Percentiles rank a stretch among this genome's conserved stretches.
Evolutionary conservation across 2,888 invertebrate genomes (phyloP).

Genomic region (Ochropacha duplaris): DNA sequence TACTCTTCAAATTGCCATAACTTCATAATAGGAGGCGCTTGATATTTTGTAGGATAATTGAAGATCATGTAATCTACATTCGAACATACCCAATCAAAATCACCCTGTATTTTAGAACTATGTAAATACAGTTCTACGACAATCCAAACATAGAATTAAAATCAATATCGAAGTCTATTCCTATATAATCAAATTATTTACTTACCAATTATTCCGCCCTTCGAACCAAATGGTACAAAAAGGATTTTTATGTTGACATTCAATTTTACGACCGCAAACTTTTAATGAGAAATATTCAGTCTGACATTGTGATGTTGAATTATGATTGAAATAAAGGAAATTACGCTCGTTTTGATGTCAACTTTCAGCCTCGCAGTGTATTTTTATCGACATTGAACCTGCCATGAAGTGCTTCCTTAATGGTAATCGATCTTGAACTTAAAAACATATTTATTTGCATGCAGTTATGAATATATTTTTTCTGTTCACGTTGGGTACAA

Average conservation of each 20-base stretch:
- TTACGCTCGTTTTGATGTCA: neutral
- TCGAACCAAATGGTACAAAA: constrained; percentile 25
- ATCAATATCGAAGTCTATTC: neutral
- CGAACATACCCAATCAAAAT: no score
- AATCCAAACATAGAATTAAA: neutral
- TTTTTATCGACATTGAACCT: neutral
- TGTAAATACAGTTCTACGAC: neutral
- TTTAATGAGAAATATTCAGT: neutral
- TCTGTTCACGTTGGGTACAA: no score
- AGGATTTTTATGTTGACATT: constrained; percentile 25
- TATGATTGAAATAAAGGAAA: constrained; percentile 1
- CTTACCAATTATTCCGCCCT: constrained; percentile 22
- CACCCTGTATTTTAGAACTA: no score
- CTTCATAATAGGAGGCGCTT: no score
- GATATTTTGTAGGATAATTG: no score
- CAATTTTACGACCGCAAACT: constrained; percentile 18
- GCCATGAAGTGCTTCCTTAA: neutral
- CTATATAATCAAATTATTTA: constrained; percentile 27
- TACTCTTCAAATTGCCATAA: no score
- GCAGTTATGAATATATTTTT: no score
- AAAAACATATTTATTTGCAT: neutral
- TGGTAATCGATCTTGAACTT: neutral
- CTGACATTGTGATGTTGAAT: neutral
- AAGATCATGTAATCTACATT: no score
- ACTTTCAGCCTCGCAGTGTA: neutral